Conservation (phyloP, 2,888 invertebrate genomes). For the Amphimallon solstitiale region DNA sequence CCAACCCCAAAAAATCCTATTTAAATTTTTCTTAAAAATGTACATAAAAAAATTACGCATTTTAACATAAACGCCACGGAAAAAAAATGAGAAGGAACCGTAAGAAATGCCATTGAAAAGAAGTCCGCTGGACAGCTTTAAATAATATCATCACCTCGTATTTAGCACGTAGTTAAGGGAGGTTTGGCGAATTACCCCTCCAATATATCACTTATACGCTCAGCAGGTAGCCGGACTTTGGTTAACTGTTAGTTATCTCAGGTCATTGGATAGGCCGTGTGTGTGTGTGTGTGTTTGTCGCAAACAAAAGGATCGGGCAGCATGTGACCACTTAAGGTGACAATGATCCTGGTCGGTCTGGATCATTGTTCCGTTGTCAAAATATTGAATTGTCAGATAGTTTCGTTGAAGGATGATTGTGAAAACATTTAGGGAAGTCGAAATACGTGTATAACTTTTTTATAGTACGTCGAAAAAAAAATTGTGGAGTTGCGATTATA, state of each 20-base stretch:
- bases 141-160: constrained; percentile 17
- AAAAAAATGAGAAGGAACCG: too few relatives aligned
- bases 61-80: too few relatives aligned
- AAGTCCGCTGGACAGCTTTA: background rate
- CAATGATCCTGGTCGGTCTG: constrained; percentile 17
- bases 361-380: constrained; percentile 30
- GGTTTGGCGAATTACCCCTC: constrained; percentile 20
- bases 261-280: background rate
- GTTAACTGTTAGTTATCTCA: constrained; percentile 5
- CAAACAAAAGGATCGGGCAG: constrained; percentile 10
- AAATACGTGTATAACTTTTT: too few relatives aligned
- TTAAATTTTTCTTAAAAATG: too few relatives aligned
- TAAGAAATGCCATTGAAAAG: background rate
- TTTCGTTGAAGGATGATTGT: too few relatives aligned
- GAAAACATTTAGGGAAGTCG: too few relatives aligned
- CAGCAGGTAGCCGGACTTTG: constrained; percentile 3
- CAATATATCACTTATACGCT: background rate
- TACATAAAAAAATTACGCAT: too few relatives aligned
- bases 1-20: too few relatives aligned
- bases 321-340: constrained; percentile 34
- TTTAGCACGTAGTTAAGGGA: background rate
- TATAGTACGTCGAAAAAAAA: too few relatives aligned
- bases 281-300: too few relatives aligned
- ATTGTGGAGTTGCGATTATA: too few relatives aligned
- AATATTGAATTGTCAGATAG: constrained; percentile 22